phyloP scores from a whole-genome alignment of 2,113 vertebrate genomes.

The Nematolebias whitei region DNA sequence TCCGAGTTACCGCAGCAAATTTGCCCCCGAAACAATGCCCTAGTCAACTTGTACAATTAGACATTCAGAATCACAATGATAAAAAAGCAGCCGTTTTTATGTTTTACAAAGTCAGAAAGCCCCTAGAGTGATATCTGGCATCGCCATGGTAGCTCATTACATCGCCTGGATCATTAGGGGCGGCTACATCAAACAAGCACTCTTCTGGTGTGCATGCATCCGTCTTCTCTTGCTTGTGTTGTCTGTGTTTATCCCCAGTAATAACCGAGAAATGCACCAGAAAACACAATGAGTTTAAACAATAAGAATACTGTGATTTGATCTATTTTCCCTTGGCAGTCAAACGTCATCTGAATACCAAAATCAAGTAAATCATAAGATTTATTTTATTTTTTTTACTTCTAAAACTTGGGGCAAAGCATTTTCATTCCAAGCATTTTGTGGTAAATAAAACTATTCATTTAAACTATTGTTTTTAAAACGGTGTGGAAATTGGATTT shows the following conservation, averaged over 20 bases:
- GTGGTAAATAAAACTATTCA: not conserved
- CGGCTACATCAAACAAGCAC: constrained; percentile 55
- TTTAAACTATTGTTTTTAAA: too few species aligned
- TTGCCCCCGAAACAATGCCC: constrained; percentile 27
- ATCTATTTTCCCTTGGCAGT: not conserved
- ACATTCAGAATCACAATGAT: constrained; percentile 43
- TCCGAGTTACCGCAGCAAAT: constrained; percentile 33
- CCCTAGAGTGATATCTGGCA: constrained; percentile 51
- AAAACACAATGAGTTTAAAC: too few species aligned
- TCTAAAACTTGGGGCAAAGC: not conserved
- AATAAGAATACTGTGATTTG: too few species aligned
- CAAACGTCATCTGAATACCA: not conserved
- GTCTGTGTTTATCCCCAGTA: constrained; percentile 10
- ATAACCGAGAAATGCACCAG: not conserved
- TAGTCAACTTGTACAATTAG: constrained; percentile 42
- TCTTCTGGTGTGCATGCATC: constrained; percentile 26
- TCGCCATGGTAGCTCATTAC: constrained; percentile 60
- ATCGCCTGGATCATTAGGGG: constrained; percentile 48
- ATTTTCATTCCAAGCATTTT: not conserved
- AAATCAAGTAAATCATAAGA: not conserved
- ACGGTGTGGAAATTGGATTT: too few species aligned
- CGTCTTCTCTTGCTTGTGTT: constrained; percentile 19
- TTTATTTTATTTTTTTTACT: too few species aligned
- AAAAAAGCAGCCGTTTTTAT: constrained; percentile 37
- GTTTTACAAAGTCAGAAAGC: constrained; percentile 54